Percentiles rank a stretch among this genome's conserved stretches.
Evolutionary conservation across 2,113 vertebrate genomes (phyloP).

Genomic region (Prietella phreatophila): DNA sequence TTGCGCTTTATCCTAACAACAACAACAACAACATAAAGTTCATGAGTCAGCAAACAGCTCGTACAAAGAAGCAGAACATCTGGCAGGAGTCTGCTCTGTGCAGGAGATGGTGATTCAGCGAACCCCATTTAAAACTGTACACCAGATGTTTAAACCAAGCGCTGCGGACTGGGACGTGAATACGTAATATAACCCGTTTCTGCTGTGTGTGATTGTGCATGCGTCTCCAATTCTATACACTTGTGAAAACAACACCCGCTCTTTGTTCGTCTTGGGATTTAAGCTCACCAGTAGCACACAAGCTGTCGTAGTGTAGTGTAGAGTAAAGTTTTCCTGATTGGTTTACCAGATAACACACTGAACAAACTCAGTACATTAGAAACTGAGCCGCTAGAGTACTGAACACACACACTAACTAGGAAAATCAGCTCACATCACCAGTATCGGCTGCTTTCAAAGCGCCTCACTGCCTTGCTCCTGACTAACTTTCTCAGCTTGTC

Average conservation of each 20-base stretch:
- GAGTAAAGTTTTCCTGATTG: not conserved
- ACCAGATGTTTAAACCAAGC: conserved; percentile 3
- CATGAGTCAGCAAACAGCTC: conserved; percentile 37
- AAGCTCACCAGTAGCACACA: not conserved
- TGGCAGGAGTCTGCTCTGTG: conserved; percentile 15
- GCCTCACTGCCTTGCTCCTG: not conserved
- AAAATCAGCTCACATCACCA: too few species aligned
- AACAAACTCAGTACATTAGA: not conserved
- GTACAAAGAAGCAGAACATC: conserved; percentile 36
- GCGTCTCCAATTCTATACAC: not conserved
- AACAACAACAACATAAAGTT: not conserved
- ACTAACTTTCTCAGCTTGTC: not conserved
- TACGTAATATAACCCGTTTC: not conserved
- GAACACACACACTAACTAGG: not conserved
- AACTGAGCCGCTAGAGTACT: not conserved
- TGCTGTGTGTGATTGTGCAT: not conserved
- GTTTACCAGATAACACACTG: not conserved
- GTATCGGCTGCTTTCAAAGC: not conserved
- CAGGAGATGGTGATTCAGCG: not conserved
- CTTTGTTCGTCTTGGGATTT: not conserved
- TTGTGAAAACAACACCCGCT: not conserved
- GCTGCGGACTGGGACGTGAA: not conserved
- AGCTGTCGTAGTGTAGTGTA: not conserved
- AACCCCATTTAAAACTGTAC: not conserved
- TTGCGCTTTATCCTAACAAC: not conserved